phyloP scores from a whole-genome alignment of 2,113 vertebrate genomes.

The Elanus axillaris region DNA sequence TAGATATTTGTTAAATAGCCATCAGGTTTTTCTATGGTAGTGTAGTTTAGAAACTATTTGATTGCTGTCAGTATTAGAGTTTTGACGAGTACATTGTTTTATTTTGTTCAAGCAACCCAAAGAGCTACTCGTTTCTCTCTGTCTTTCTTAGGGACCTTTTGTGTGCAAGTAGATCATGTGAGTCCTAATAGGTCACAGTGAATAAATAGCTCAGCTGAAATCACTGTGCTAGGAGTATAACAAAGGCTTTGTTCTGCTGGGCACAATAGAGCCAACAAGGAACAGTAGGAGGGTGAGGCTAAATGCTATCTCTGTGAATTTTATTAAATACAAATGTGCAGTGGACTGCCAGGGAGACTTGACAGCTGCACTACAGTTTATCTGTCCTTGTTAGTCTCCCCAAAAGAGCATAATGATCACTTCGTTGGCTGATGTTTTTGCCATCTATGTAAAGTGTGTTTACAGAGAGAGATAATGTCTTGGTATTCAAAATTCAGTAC shows the following conservation, averaged over 20 bases:
- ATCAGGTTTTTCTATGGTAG: neutral
- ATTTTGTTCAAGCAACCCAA: neutral
- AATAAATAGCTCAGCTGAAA: constrained; percentile 42
- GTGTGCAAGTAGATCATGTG: constrained; percentile 48
- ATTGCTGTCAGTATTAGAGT: neutral
- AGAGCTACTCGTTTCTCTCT: neutral
- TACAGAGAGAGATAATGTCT: neutral
- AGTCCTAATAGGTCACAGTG: constrained; percentile 24
- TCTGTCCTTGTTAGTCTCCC: neutral
- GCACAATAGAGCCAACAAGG: neutral
- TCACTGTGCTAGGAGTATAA: constrained; percentile 1
- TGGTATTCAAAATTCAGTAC: neutral
- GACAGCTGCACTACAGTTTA: neutral
- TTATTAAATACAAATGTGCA: neutral
- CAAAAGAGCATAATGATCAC: neutral
- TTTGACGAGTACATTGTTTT: neutral
- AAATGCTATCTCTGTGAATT: neutral
- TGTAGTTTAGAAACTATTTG: neutral
- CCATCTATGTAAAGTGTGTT: neutral
- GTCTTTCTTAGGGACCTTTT: constrained; percentile 23
- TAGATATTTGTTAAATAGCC: neutral
- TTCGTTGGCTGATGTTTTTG: neutral
- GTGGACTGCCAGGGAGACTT: neutral
- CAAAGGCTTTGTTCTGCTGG: constrained; percentile 39
- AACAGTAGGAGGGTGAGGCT: constrained; percentile 7